A percentile compares a stretch with the other conserved stretches of the same genome.
Conservation (phyloP, 2,888 invertebrate species). For the Orthosia cruda region DNA sequence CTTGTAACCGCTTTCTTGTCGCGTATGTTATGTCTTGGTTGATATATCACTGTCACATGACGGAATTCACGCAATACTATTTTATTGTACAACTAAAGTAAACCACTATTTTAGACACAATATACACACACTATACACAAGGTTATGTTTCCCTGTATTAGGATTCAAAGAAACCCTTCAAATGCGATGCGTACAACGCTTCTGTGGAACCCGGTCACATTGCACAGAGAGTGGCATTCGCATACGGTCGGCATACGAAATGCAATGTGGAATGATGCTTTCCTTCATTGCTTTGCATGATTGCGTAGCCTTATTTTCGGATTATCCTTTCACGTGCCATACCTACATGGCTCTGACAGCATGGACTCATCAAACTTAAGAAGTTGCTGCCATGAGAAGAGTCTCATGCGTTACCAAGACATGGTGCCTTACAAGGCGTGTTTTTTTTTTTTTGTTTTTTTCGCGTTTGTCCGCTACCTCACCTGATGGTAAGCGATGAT, state of each 20-base stretch:
- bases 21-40: too few relatives aligned
- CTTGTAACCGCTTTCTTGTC: background rate
- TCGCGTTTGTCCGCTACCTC: too few relatives aligned
- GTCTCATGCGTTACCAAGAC: too few relatives aligned
- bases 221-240: conserved; percentile 6
- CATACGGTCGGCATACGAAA: conserved; percentile 32
- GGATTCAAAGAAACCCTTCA: conserved; percentile 30
- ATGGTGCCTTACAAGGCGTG: too few relatives aligned
- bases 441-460: too few relatives aligned
- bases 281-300: too few relatives aligned
- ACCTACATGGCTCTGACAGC: too few relatives aligned
- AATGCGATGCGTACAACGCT: conserved; percentile 28
- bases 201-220: background rate
- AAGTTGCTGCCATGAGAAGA: too few relatives aligned
- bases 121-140: too few relatives aligned
- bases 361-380: too few relatives aligned
- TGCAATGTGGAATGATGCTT: conserved; percentile 6
- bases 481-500: too few relatives aligned
- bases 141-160: background rate
- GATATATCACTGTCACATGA: background rate
- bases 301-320: conserved; percentile 1
- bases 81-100: too few relatives aligned
- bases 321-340: background rate
- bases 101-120: background rate
- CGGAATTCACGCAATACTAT: background rate